A percentile compares a stretch with the other conserved stretches of the same genome.
phyloP scores from a whole-genome alignment of 2,797 vertebrate species.

The Chromis chromis region DNA sequence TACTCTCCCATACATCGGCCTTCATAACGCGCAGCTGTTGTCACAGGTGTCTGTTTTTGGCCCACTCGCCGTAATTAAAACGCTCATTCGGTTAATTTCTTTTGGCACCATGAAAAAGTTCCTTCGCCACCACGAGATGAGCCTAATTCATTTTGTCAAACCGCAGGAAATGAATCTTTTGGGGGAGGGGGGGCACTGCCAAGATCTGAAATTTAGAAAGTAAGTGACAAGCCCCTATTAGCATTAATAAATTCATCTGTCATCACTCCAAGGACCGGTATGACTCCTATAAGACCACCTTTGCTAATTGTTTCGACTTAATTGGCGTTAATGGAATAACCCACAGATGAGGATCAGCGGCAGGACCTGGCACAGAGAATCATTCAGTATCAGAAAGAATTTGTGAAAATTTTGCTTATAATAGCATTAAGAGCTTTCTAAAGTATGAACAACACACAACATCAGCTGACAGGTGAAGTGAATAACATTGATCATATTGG shows the following conservation, averaged over 20 bases:
- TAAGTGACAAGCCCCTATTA: conserved; percentile 16
- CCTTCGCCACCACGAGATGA: background rate
- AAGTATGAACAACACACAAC: background rate
- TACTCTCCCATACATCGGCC: background rate
- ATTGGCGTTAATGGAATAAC: background rate
- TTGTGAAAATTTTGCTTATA: background rate
- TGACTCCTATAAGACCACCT: background rate
- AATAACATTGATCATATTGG: too few species aligned
- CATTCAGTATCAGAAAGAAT: background rate
- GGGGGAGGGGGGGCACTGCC: conserved; percentile 14
- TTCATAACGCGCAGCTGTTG: conserved; percentile 27
- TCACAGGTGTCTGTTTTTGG: conserved; percentile 18
- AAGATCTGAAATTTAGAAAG: conserved; percentile 27
- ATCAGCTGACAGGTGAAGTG: too few species aligned
- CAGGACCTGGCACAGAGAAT: background rate
- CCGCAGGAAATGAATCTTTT: conserved; percentile 32
- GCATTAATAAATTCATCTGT: conserved; percentile 4
- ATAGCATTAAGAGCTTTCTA: background rate
- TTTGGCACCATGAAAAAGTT: conserved; percentile 30
- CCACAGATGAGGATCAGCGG: background rate
- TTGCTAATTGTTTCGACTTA: conserved; percentile 1
- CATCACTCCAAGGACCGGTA: background rate
- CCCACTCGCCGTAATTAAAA: conserved; percentile 18
- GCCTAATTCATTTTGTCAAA: conserved; percentile 31
- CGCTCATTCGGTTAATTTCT: conserved; percentile 38